Evolutionary conservation across 1,140 invertebrate genomes (phyloP).

Genomic region (Scaptodrosophila lebanonensis): DNA sequence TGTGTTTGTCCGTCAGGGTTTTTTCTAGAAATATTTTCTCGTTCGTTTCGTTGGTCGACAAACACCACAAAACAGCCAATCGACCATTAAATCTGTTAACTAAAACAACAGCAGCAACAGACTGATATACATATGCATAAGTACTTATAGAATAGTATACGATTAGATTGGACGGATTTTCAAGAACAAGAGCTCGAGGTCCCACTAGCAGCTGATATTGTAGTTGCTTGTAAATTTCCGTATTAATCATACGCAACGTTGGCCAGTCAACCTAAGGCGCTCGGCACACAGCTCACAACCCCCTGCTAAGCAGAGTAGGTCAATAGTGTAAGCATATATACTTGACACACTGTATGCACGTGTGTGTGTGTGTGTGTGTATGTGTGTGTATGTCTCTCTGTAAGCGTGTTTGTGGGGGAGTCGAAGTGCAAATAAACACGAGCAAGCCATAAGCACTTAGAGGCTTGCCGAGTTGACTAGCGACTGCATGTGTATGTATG

Average conservation of each 20-base stretch:
- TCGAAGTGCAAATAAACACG: too few relatives aligned
- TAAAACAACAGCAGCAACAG: too few relatives aligned
- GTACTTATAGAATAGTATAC: too few relatives aligned
- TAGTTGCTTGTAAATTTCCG: conserved; percentile 33
- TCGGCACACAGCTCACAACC: not conserved
- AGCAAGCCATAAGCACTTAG: too few relatives aligned
- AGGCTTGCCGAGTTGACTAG: too few relatives aligned
- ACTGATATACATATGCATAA: too few relatives aligned
- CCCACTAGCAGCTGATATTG: conserved; percentile 33
- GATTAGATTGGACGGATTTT: too few relatives aligned
- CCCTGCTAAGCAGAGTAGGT: conserved; percentile 29
- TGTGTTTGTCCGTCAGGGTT: conserved; percentile 33
- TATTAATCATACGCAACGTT: conserved; percentile 56
- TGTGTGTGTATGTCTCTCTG: conserved; percentile 4
- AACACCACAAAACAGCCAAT: conserved; percentile 15
- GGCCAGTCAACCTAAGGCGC: conserved; percentile 2
- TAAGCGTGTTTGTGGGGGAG: too few relatives aligned
- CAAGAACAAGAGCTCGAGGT: too few relatives aligned
- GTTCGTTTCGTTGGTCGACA: conserved; percentile 5
- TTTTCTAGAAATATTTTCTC: conserved; percentile 57
- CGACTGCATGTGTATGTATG: conserved; percentile 4
- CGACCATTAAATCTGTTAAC: conserved; percentile 8
- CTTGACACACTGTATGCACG: conserved; percentile 48
- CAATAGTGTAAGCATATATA: conserved; percentile 43
- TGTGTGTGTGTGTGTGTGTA: not conserved